A percentile compares a stretch with the other conserved stretches of the same genome.
These are phyloP conservation scores for Cebuella pygmaea DNA, from an alignment of 2,797 vertebrate species.

Conservation along the genomic window DNA sequence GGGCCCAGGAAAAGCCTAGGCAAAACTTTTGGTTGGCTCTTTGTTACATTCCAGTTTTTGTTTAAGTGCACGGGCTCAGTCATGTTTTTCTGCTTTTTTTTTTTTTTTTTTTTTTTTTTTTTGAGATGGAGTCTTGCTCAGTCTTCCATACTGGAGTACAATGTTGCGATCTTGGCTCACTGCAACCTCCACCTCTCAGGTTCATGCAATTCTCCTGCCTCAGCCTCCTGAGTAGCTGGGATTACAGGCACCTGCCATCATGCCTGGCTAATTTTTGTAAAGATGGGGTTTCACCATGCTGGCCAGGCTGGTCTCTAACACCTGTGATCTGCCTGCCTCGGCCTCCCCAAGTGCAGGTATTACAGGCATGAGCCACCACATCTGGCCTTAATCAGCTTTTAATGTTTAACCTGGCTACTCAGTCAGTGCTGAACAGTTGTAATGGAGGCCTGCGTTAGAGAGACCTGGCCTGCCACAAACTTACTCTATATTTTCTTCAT, in stretches of 20 bases:
- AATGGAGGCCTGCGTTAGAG: background rate
- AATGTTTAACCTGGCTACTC: background rate
- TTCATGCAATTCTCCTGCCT: background rate
- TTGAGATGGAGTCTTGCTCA: background rate
- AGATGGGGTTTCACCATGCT: background rate
- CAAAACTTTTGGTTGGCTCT: background rate
- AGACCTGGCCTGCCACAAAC: background rate
- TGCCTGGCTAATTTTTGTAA: background rate
- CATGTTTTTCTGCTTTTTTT: background rate
- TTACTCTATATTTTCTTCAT: background rate
- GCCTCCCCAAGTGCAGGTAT: background rate
- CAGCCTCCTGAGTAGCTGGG: background rate
- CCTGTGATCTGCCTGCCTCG: background rate
- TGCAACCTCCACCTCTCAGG: background rate
- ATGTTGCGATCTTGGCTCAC: rapidly evolving
- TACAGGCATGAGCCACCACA: background rate
- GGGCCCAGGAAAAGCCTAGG: background rate
- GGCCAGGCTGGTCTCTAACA: background rate
- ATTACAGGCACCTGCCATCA: background rate
- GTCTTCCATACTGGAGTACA: background rate
- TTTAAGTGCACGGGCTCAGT: background rate
- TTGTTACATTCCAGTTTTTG: background rate
- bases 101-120: no score
- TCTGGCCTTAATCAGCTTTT: background rate
- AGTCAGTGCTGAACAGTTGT: background rate